Evolutionary conservation across 2,113 vertebrate genomes (phyloP), one percentile per base, ranked within the genome.

Genomic region (Xenopus laevis): DNA sequence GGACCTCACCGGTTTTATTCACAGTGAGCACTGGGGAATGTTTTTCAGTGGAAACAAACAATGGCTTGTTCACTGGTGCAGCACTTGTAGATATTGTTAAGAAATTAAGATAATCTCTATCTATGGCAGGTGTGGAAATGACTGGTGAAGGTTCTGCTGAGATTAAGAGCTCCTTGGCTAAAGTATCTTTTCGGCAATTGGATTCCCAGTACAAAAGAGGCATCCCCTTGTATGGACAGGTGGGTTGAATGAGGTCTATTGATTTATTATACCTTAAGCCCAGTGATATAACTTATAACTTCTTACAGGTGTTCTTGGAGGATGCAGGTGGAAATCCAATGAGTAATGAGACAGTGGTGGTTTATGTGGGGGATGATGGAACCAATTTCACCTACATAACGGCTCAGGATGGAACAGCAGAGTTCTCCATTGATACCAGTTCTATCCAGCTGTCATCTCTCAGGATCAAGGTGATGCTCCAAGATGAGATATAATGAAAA

Each of bases 211-310:
- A 87, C 45, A 87, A 84, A 80, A 80, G 63, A 44, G 91, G 91
- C 1, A 83, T 92, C 53, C 89, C 91, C 8, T 81, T 89, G 68
- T 82, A 73, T 8, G 90, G 84, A 4, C 83, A 64, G 88, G 90
- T 91, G 71, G 33, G 79, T 71, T 79, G 21, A 33, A 23, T 10
- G 0, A 80, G 15, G 61, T 69, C 30, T 40, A 46, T 8, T 40
- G 33, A 40, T 40, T 40, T 40, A 40, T 40, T 40, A 9, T 40
- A 40, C 33, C 10, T 10, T 16, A n/a, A 16, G 53, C 53, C 16
- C 0, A 16, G 10, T 46, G 7, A 33, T 66, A 66, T 79, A 30
- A 7, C 67, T 72, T 1, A 72, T 72, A 68, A 74, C 0, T 10
- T 79, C 30, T 69, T 21, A 61, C 78, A 91, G 91, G 84, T 89